A percentile compares a stretch with the other conserved stretches of the same genome.
phyloP scores from a whole-genome alignment of 2,797 vertebrate genomes.

The Tadarida brasiliensis region DNA sequence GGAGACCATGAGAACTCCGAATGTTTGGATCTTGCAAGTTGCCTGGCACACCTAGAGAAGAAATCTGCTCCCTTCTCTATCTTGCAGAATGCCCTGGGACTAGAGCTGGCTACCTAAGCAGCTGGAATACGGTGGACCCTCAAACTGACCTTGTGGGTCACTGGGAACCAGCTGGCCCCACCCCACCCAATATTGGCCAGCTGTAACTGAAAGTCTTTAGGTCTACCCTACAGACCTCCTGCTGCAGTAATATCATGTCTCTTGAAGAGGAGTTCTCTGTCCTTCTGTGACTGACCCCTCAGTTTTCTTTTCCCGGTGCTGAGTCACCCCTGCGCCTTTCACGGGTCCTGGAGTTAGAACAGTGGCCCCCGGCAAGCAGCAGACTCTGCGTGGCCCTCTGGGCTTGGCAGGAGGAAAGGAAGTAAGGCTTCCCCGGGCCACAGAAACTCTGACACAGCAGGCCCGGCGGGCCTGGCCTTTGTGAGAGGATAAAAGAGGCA shows the following conservation, averaged over 20 bases:
- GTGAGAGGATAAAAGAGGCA: slow-evolving; percentile 84
- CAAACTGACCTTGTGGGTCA: neutral
- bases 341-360: slow-evolving; percentile 65
- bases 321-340: slow-evolving; percentile 64
- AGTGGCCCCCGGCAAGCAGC: slow-evolving; percentile 49
- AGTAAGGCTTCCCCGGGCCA: slow-evolving; percentile 38
- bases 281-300: slow-evolving; percentile 25
- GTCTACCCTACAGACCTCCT: slow-evolving; percentile 55
- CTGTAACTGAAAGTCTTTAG: slow-evolving; percentile 46
- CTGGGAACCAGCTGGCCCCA: neutral
- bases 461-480: slow-evolving; percentile 73
- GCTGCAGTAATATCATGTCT: slow-evolving; percentile 17
- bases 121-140: neutral
- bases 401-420: slow-evolving; percentile 59
- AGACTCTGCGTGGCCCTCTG: slow-evolving; percentile 55
- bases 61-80: neutral
- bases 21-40: neutral
- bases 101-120: neutral
- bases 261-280: slow-evolving; percentile 48
- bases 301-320: slow-evolving; percentile 54
- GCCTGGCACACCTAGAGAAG: neutral
- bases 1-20: slow-evolving; percentile 3
- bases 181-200: neutral
- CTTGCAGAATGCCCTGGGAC: neutral
- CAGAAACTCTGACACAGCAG: slow-evolving; percentile 82